Percentiles rank a stretch among this genome's conserved stretches.
Evolutionary conservation across 37 sponge, comb jelly and placozoan species (phyloP).

Genomic region (Theonella swinhoei): DNA sequence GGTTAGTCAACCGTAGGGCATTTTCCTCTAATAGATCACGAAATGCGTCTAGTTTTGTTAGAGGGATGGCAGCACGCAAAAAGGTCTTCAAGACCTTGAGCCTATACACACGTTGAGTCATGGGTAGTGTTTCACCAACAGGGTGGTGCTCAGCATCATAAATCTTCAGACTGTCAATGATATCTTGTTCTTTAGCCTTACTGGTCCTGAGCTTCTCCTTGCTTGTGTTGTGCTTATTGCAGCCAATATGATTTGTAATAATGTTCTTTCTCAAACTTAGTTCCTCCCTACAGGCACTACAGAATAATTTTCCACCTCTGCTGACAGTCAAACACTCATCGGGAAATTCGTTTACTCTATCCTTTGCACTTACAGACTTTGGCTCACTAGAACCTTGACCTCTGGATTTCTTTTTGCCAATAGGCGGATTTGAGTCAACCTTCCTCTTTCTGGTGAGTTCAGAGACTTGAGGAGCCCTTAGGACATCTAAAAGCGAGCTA

Average conservation of each 20-base stretch:
- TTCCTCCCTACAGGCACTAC: conserved; percentile 6
- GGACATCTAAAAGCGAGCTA: no score
- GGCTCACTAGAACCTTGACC: neutral
- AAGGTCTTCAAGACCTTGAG: conserved; percentile 27
- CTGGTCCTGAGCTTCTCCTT: neutral
- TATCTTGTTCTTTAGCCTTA: neutral
- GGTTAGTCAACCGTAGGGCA: conserved; percentile 10
- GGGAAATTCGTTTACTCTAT: neutral
- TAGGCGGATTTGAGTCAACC: neutral
- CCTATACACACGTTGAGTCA: neutral
- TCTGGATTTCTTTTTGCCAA: neutral
- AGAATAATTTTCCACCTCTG: neutral
- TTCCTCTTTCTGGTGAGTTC: no score
- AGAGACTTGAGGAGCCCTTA: no score
- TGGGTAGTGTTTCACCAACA: conserved; percentile 16
- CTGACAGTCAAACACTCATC: neutral
- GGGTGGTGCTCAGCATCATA: conserved; percentile 17
- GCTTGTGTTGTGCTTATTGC: neutral
- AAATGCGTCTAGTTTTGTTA: conserved; percentile 25
- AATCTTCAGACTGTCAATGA: neutral
- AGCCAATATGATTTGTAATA: neutral
- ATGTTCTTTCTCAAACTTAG: neutral
- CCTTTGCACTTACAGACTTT: neutral
- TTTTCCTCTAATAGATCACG: conserved; percentile 40
- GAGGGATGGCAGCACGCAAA: neutral